phyloP scores from a whole-genome alignment of 2,888 invertebrate genomes.

The Idaea straminata region DNA sequence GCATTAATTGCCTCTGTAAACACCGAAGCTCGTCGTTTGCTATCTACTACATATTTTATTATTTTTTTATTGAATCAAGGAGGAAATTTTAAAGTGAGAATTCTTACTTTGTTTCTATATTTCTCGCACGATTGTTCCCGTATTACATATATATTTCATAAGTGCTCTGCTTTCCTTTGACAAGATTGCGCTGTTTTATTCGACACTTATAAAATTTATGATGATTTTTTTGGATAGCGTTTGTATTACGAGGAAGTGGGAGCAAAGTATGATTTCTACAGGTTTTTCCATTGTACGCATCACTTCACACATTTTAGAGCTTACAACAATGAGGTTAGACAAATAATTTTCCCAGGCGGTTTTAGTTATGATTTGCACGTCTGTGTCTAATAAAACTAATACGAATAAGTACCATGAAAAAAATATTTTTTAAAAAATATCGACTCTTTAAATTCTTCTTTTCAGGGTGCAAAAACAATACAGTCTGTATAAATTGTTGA shows the following conservation, averaged over 20 bases:
- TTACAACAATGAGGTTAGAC: slow-evolving; percentile 47
- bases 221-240: slow-evolving; percentile 48
- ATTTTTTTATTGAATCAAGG: not conserved
- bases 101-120: not conserved
- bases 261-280: slow-evolving; percentile 46
- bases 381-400: slow-evolving; percentile 21
- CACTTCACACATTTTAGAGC: slow-evolving; percentile 27
- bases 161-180: not conserved
- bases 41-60: not conserved
- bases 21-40: not conserved
- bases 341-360: slow-evolving; percentile 48
- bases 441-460: slow-evolving; percentile 41
- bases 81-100: not conserved
- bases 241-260: slow-evolving; percentile 23
- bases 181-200: slow-evolving; percentile 22
- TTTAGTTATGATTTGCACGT: slow-evolving; percentile 34
- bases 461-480: slow-evolving; percentile 41
- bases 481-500: slow-evolving; percentile 39
- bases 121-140: not conserved
- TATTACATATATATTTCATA: not conserved
- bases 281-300: slow-evolving; percentile 32
- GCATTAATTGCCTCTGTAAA: not conserved
- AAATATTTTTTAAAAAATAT: slow-evolving; percentile 34
- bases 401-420: slow-evolving; percentile 44
- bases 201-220: slow-evolving; percentile 52